Percentiles rank a stretch among this genome's conserved stretches.
Conservation (phyloP, 2,113 vertebrate species). For the Centrocercus urophasianus region DNA sequence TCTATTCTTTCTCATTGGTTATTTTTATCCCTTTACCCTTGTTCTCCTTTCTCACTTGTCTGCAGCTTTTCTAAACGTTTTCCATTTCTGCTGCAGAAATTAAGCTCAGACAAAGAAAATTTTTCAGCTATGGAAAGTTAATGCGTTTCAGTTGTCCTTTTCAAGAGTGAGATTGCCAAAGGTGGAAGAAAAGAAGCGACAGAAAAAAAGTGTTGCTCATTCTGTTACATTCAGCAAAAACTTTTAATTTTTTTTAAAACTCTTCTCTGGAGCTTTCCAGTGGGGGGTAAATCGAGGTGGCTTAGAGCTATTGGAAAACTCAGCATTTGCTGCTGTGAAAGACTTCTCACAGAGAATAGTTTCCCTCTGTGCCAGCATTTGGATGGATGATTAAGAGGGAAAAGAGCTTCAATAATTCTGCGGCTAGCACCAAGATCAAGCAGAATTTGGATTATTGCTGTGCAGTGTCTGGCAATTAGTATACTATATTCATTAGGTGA, state of each 20-base stretch:
- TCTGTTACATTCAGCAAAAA: neutral
- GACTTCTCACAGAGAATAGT: neutral
- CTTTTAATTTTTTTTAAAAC: neutral
- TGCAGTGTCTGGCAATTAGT: neutral
- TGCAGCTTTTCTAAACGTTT: slow-evolving; percentile 5
- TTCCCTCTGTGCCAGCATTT: neutral
- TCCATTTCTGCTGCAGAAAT: neutral
- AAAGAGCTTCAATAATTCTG: neutral
- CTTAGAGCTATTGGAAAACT: neutral
- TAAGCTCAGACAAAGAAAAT: neutral
- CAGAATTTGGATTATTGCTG: neutral
- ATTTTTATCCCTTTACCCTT: slow-evolving; percentile 10
- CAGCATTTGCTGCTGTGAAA: neutral
- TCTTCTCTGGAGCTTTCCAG: neutral
- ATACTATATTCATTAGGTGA: neutral
- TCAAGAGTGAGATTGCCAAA: neutral
- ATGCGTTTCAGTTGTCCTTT: neutral
- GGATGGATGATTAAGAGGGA: neutral
- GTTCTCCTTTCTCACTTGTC: neutral
- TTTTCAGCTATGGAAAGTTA: neutral
- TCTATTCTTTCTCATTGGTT: neutral
- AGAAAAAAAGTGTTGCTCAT: neutral
- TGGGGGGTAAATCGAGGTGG: neutral
- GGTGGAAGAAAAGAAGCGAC: neutral
- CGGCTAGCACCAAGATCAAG: neutral